Evolutionary conservation across 1,140 invertebrate species (phyloP).

Genomic region (Drosophila melanogaster): DNA sequence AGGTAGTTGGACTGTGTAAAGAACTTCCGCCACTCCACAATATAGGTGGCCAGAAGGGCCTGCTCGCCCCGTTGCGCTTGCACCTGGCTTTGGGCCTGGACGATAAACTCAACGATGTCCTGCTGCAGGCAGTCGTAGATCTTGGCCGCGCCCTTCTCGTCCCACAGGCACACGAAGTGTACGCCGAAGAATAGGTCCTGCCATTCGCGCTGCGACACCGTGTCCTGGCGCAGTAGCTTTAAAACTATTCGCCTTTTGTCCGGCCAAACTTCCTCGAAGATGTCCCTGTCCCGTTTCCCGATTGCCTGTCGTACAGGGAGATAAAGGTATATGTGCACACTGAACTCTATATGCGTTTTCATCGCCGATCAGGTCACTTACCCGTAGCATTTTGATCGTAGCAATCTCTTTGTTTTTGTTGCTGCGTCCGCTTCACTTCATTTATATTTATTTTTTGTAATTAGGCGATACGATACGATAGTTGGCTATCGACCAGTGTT

Average conservation of each 20-base stretch:
- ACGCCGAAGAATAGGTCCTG: slow-evolving; percentile 98
- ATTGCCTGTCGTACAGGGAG: slow-evolving; percentile 62
- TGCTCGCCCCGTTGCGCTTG: slow-evolving; percentile 96
- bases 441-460: slow-evolving; percentile 49
- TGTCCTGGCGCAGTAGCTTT: slow-evolving; percentile 94
- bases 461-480: slow-evolving; percentile 29
- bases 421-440: slow-evolving; percentile 44
- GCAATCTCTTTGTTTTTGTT: slow-evolving; percentile 53
- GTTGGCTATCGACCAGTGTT: slow-evolving; percentile 11
- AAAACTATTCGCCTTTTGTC: slow-evolving; percentile 96
- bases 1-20: slow-evolving; percentile 98
- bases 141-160: slow-evolving; percentile 96
- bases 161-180: slow-evolving; percentile 97
- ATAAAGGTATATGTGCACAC: not conserved
- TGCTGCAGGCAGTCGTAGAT: slow-evolving; percentile 94
- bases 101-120: slow-evolving; percentile 97
- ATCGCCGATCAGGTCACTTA: slow-evolving; percentile 45
- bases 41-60: slow-evolving; percentile 97
- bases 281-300: slow-evolving; percentile 75
- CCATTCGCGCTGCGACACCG: slow-evolving; percentile 97
- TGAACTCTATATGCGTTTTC: slow-evolving; percentile 1
- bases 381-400: slow-evolving; percentile 60
- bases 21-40: slow-evolving; percentile 98
- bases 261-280: slow-evolving; percentile 98
- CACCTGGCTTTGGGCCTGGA: slow-evolving; percentile 95